Conservation (phyloP, 2,888 invertebrate species). For the Pollenia griseotomentosa region DNA sequence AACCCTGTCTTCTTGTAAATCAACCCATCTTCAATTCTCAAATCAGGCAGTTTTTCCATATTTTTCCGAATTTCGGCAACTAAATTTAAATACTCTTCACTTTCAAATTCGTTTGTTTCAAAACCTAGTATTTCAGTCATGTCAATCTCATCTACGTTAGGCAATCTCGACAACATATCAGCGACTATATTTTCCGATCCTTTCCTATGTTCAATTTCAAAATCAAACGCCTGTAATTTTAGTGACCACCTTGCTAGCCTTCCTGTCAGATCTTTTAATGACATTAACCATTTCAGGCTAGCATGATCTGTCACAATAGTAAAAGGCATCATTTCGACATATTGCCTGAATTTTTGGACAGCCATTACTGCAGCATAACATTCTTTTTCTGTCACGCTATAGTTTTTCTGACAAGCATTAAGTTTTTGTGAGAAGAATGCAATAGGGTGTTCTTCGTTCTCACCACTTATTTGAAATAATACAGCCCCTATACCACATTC, state of each 20-base stretch:
- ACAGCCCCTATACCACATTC: conserved; percentile 54
- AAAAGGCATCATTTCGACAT: conserved; percentile 52
- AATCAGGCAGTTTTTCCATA: conserved; percentile 68
- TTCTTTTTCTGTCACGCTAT: conserved; percentile 66
- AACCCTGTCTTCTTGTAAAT: conserved; percentile 15
- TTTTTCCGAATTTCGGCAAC: background rate
- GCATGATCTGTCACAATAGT: conserved; percentile 26
- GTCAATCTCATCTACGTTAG: background rate
- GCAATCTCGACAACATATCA: conserved; percentile 42
- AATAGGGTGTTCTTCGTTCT: conserved; percentile 50
- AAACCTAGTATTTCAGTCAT: conserved; percentile 20
- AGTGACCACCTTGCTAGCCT: conserved; percentile 43
- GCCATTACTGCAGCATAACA: conserved; percentile 57
- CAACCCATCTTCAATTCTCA: conserved; percentile 41
- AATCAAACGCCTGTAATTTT: conserved; percentile 40
- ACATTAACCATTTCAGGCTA: no score
- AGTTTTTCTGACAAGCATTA: conserved; percentile 63
- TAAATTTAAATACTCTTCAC: conserved; percentile 13
- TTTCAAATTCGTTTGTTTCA: background rate
- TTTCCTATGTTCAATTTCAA: conserved; percentile 51
- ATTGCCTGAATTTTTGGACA: conserved; percentile 41
- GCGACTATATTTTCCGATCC: conserved; percentile 49
- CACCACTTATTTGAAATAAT: conserved; percentile 39
- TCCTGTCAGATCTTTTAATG: no score
- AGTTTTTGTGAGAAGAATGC: conserved; percentile 66